Evolutionary conservation across 2,797 vertebrate genomes (phyloP).

Genomic region (Ficedula albicollis): DNA sequence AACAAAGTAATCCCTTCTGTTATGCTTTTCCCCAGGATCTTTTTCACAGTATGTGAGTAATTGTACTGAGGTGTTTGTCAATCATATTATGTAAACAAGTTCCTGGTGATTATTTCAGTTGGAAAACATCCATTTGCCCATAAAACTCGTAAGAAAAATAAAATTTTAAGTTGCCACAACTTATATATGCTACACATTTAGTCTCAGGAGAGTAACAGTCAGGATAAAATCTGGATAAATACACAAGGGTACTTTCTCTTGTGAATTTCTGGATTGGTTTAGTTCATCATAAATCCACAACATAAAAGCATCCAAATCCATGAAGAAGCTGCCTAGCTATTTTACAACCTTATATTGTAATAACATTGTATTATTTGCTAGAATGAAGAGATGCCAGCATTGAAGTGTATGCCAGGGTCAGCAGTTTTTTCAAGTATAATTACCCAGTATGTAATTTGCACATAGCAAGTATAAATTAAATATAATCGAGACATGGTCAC

Average conservation of each 20-base stretch:
- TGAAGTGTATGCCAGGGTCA: not conserved
- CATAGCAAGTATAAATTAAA: not conserved
- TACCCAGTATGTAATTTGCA: not conserved
- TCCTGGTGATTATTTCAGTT: not conserved
- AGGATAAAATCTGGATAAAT: not conserved
- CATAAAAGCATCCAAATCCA: not conserved
- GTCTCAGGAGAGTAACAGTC: not conserved
- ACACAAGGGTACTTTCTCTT: not conserved
- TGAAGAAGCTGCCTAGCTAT: not conserved
- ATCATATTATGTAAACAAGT: not conserved
- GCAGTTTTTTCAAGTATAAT: not conserved
- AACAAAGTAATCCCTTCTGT: constrained; percentile 29
- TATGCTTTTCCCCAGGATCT: not conserved
- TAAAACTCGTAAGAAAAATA: not conserved
- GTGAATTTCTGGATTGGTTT: not conserved
- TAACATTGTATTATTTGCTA: not conserved
- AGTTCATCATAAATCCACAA: not conserved
- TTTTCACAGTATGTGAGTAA: not conserved
- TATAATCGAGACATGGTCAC: not conserved
- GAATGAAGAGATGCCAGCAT: not conserved
- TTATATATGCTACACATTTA: not conserved
- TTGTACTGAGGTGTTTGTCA: not conserved
- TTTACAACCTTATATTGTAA: not conserved
- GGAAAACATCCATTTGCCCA: not conserved
- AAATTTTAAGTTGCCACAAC: not conserved